Evolutionary conservation across 1,140 invertebrate species (phyloP), one percentile per base, ranked within the genome.

Genomic region (Neomicropteryx cornuta): DNA sequence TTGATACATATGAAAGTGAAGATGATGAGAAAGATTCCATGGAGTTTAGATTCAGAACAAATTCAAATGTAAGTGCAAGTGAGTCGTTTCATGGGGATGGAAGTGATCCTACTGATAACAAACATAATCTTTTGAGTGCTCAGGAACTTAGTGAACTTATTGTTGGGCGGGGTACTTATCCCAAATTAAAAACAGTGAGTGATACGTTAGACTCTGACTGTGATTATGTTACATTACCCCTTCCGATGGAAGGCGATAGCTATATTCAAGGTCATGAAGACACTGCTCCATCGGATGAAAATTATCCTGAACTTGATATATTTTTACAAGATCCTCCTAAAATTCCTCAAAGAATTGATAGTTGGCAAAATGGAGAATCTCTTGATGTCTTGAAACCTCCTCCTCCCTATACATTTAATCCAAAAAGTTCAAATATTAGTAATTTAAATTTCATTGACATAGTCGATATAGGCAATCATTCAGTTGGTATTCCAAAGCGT

Each of bases 171-270:
- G 74, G 73, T 8, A 69, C 73, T 10, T 87, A 87, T 64, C 86
- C 85, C 4, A 80, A 76, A 24, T 70, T 77, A 21, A 83, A 86
- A 45, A 86, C 81, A 0, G 82, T 88, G 17, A 85, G 83, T 47
- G 77, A 78, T 30, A 87, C 82, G 0, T 73, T 89, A 50, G 84
- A 89, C 52, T 88, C 86, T 1, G 85, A 89, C 47, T 87, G 84
- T 11, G 87, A 91, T 55, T 91, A 91, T 52, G 86, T 90, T 1
- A 84, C 83, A 14, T 66, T 89, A 51, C 83, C 85, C 6, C 73
- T 81, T 6, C 76, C 78, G 2, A 73, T 69, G 53, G 58, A 68
- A 42, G 68, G 65, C 18, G 63, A 66, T 42, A 70, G 71, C 47
- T 76, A 73, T 51, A 54, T 70, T 31, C 59, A 62, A 41, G 66